These are phyloP conservation scores for Rhingia campestris DNA, from an alignment of 2,888 invertebrate species.

Conservation along the genomic window DNA sequence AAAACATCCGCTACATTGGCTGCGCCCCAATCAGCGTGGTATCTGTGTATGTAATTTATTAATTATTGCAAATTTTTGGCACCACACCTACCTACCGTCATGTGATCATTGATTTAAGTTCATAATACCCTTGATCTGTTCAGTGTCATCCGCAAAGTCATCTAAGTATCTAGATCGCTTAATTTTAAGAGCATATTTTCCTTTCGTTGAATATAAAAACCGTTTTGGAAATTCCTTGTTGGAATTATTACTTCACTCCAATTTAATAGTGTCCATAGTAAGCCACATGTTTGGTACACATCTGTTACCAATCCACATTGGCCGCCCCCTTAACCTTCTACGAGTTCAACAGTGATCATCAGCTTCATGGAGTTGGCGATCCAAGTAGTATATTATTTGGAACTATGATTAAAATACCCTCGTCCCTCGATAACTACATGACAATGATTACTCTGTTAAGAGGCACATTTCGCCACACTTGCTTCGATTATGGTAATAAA, in stretches of 20 bases:
- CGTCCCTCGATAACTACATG: slow-evolving; percentile 28
- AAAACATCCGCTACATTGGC: no score
- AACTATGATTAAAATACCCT: slow-evolving; percentile 30
- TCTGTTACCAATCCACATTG: slow-evolving; percentile 6
- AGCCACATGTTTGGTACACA: background rate
- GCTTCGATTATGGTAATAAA: slow-evolving; percentile 46
- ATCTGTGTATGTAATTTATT: no score
- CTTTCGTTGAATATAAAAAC: no score
- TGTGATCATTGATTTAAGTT: no score
- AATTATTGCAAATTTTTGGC: no score
- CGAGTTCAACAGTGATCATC: slow-evolving; percentile 34
- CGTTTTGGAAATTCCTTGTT: slow-evolving; percentile 18
- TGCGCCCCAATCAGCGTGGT: no score
- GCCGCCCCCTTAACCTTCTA: slow-evolving; percentile 36
- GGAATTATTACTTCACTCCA: slow-evolving; percentile 1
- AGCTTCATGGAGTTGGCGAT: slow-evolving; percentile 10
- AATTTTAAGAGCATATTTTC: slow-evolving; percentile 15
- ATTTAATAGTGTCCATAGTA: slow-evolving; percentile 3
- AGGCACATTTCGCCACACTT: slow-evolving; percentile 45
- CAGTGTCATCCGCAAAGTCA: background rate
- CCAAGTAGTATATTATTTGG: background rate
- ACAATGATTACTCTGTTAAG: slow-evolving; percentile 5
- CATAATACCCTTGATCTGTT: background rate
- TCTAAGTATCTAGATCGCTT: background rate
- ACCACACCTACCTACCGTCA: no score